Base-by-base conservation (phyloP, 2,888 invertebrate genomes). In the Cataglyphis cursor region DNA sequence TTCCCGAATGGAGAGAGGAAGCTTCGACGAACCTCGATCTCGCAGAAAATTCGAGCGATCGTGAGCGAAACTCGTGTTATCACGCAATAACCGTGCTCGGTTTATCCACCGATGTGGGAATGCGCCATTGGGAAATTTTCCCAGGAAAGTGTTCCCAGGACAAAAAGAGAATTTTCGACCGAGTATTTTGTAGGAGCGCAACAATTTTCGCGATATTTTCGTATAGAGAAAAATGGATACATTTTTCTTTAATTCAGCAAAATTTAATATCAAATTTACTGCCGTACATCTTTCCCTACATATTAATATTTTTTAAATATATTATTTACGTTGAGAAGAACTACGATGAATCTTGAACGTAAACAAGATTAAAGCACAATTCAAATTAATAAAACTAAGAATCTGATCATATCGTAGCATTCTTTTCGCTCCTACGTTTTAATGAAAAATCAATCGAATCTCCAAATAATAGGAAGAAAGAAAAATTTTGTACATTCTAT, bases 111-210 rank as follows among this genome's bases (percentile, higher is more conserved):
- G 70, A 68, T 66, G 51, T 51, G 54, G 65, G 76, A 76, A 76
- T 80, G 70, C 78, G 70, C 78, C 78, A 80, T 80, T 59, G 70
- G 78, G 78, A 80, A 80, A 80, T 68, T 70, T 80, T 80, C 59
- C 78, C 78, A 80, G 78, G 70, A 44, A 76, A 78, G 28, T 57
- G 57, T 76, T 76, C 38, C 66, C 66, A 57, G 28, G 18, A n/a
- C 57, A 24, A 21, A 10, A 24, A 24, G 59, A 59, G 35, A 76
- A 65, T 66, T 76, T 66, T 57, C 57, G 54, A n/a, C 3, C 4
- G 10, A 41, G 21, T 8, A 28, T 66, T 54, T 51, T 54, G 28
- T n/a, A 28, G 15, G 6, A 62, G 15, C 38, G 38, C 38, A 5
- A 48, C 59, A 59, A 54, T 78, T 78, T 78, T 21, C 41, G 51